Evolutionary conservation across 2,797 vertebrate genomes (phyloP).

Genomic region (Cheirogaleus major): DNA sequence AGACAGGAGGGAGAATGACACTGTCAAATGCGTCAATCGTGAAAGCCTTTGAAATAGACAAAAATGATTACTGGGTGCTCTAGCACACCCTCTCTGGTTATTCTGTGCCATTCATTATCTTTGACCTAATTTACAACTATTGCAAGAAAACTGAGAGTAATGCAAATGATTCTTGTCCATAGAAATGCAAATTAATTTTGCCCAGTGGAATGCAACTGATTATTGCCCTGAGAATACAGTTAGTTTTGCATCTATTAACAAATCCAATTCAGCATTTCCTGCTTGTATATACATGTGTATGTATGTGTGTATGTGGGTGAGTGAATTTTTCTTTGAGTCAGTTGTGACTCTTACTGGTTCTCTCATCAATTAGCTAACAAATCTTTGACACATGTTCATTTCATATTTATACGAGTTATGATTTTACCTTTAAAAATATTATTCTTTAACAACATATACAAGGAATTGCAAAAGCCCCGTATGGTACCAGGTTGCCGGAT

Average conservation of each 20-base stretch:
- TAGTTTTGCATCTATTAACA: slow-evolving; percentile 6
- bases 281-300: too few relatives aligned
- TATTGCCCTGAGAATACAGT: not conserved
- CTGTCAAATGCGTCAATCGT: not conserved
- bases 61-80: not conserved
- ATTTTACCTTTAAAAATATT: not conserved
- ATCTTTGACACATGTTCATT: not conserved
- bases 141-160: slow-evolving; percentile 19
- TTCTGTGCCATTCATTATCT: not conserved
- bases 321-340: not conserved
- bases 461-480: not conserved
- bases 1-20: not conserved
- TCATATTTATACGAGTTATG: not conserved
- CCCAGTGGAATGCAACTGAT: slow-evolving; percentile 2
- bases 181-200: slow-evolving; percentile 58
- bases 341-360: not conserved
- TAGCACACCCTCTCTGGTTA: not conserved
- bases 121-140: not conserved
- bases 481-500: not conserved
- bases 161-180: not conserved
- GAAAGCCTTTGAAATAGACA: not conserved
- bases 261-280: slow-evolving; percentile 20
- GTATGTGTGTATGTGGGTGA: not conserved
- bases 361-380: slow-evolving; percentile 22
- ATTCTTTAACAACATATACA: not conserved